Evolutionary conservation across 2,113 vertebrate genomes (phyloP), one percentile per base, ranked within the genome.

Genomic region (Brienomyrus longianalis): DNA sequence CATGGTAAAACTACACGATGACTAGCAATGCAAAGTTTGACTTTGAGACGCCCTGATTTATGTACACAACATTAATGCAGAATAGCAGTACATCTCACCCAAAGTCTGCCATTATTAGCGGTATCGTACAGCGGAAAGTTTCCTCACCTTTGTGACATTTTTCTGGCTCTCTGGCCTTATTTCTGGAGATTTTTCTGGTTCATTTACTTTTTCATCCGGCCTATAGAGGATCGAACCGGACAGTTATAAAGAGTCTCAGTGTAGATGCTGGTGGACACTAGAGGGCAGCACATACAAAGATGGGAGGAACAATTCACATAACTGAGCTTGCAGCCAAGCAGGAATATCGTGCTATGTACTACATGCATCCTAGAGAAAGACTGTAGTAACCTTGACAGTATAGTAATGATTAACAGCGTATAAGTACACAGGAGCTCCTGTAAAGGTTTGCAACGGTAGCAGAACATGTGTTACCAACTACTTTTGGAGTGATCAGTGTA

Each of bases 181-280:
- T 80, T 80, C 74, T 2, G 90, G 86, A 0, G 89, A 90, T 56
- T 91, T 95, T 91, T 93, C 95, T 1, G 92, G 5, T 0, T 77
- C 91, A 59, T 90, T 93, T 0, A 54, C 74, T 8, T 92, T 93
- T 0, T 84, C 91, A 3, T 94, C 95, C 0, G 96, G 92, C 0
- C 96, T 94, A 90, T 0, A 39, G 83, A 39, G 83, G 90, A 45
- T 31, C 9, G 13, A 56, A 88, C 6, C 91, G 1, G 27, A 74
- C 47, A 70, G 45, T 21, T 2, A 88, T 7, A 19, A 31, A 43
- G 3, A 27, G 48, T 83, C 17, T 48, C 17, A 47, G 74, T 85
- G 43, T 52, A 9, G 59, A 56, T 91, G 87, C 90, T 90, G 91
- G 91, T 50, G 13, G 62, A 66, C 91, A 88, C 90, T 91, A 91